Evolutionary conservation across 2,888 invertebrate species (phyloP).

Genomic region (Hypolimnas misippus): DNA sequence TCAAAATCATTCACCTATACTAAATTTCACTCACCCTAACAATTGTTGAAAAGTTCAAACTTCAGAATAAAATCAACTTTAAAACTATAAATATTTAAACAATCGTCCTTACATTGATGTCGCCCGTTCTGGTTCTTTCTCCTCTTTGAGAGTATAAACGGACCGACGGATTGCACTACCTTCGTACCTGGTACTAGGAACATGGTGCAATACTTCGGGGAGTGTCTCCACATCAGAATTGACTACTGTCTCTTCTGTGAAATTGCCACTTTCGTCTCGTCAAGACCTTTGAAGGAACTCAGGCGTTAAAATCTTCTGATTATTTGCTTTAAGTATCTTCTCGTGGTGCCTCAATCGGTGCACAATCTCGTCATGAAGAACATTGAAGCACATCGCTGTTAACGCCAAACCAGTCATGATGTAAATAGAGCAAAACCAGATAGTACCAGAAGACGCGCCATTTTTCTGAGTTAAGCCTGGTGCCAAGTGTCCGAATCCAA

Average conservation of each 20-base stretch:
- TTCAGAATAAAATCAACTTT: conserved; percentile 12
- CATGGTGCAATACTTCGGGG: conserved; percentile 78
- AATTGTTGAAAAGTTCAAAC: conserved; percentile 21
- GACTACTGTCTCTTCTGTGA: conserved; percentile 73
- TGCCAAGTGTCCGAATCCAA: conserved; percentile 94
- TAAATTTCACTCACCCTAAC: conserved; percentile 36
- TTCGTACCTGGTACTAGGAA: conserved; percentile 65
- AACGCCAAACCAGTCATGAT: conserved; percentile 95
- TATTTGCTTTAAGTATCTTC: conserved; percentile 66
- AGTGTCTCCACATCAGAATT: conserved; percentile 74
- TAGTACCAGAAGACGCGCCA: conserved; percentile 85
- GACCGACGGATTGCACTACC: conserved; percentile 71
- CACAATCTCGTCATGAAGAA: conserved; percentile 92
- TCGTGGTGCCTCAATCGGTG: conserved; percentile 88
- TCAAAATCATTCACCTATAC: conserved; percentile 41
- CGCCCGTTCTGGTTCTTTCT: conserved; percentile 64
- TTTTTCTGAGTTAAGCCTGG: conserved; percentile 86
- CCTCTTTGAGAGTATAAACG: conserved; percentile 70
- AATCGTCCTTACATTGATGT: conserved; percentile 34
- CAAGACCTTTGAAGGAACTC: conserved; percentile 78
- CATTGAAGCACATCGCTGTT: conserved; percentile 92
- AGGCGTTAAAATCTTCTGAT: conserved; percentile 72
- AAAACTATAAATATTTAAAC: conserved; percentile 13
- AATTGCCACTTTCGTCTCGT: conserved; percentile 74
- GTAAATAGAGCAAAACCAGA: conserved; percentile 95